Percentiles rank a stretch among this genome's conserved stretches.
Conservation (phyloP, 2,888 invertebrate genomes). For the Zhuqinia jingwanae region DNA sequence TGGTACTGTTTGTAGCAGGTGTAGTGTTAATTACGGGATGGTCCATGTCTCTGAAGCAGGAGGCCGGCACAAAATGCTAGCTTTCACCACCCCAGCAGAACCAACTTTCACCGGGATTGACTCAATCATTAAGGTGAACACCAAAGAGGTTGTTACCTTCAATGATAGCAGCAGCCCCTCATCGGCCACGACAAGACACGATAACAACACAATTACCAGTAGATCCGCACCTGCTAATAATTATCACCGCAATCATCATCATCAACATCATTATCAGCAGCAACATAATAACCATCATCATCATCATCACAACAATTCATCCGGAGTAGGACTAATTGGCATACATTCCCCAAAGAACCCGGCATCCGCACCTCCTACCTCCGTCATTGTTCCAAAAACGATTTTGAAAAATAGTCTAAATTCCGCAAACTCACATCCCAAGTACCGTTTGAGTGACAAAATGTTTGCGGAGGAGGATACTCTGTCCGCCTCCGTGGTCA, state of each 20-base stretch:
- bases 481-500: not conserved
- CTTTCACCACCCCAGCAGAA: constrained; percentile 76
- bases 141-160: constrained; percentile 66
- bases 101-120: constrained; percentile 75
- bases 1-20: not conserved
- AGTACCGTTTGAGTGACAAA: constrained; percentile 67
- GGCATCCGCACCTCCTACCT: not conserved
- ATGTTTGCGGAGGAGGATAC: constrained; percentile 57
- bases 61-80: constrained; percentile 79
- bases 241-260: constrained; percentile 11
- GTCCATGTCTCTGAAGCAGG: constrained; percentile 78
- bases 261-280: constrained; percentile 1
- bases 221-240: not conserved
- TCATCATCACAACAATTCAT: not conserved
- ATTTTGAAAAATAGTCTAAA: constrained; percentile 59
- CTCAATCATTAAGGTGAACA: constrained; percentile 73
- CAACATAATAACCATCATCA: constrained; percentile 11
- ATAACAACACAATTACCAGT: constrained; percentile 36
- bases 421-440: constrained; percentile 32
- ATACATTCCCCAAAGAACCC: constrained; percentile 32
- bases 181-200: constrained; percentile 53
- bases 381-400: constrained; percentile 58
- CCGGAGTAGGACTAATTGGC: constrained; percentile 53
- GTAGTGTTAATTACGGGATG: constrained; percentile 73
- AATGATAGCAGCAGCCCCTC: constrained; percentile 68